Percentiles rank a stretch among this genome's conserved stretches.
Evolutionary conservation across 2,888 invertebrate genomes (phyloP).

Genomic region (Hydrotaea diabolus): DNA sequence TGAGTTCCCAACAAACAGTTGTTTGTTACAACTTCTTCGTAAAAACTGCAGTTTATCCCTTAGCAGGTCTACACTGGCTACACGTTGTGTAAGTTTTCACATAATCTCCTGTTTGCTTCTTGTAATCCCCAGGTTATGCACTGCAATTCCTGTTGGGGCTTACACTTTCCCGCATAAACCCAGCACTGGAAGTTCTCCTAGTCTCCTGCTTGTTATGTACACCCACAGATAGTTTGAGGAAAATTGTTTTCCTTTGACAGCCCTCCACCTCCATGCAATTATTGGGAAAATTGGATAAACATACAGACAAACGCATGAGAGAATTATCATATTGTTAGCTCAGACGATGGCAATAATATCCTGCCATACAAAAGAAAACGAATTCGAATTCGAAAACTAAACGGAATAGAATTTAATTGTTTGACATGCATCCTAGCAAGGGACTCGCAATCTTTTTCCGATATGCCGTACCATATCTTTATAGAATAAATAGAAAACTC

Average conservation of each 20-base stretch:
- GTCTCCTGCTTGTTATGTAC: neutral
- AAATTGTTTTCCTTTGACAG: neutral
- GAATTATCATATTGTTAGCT: constrained; percentile 15
- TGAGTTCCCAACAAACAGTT: constrained; percentile 3
- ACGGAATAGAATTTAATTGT: constrained; percentile 49
- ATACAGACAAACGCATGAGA: neutral
- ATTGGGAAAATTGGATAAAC: constrained; percentile 59
- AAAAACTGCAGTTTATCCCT: neutral
- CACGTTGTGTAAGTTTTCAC: constrained; percentile 62
- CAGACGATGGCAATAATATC: neutral
- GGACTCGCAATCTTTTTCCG: neutral
- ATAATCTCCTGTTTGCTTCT: constrained; percentile 66
- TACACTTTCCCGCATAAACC: neutral
- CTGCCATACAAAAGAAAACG: constrained; percentile 3
- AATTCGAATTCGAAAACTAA: constrained; percentile 17
- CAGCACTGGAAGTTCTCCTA: neutral
- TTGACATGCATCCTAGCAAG: constrained; percentile 18
- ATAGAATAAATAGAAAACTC: neutral
- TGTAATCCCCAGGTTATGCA: constrained; percentile 70
- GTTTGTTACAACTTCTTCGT: constrained; percentile 11
- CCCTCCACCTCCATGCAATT: constrained; percentile 29
- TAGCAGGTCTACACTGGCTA: constrained; percentile 25
- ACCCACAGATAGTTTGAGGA: constrained; percentile 42
- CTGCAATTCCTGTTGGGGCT: constrained; percentile 49
- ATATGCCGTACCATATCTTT: neutral